These are phyloP conservation scores for Neomonachus schauinslandi DNA, from an alignment of 2,113 vertebrate species.

Conservation along the genomic window DNA sequence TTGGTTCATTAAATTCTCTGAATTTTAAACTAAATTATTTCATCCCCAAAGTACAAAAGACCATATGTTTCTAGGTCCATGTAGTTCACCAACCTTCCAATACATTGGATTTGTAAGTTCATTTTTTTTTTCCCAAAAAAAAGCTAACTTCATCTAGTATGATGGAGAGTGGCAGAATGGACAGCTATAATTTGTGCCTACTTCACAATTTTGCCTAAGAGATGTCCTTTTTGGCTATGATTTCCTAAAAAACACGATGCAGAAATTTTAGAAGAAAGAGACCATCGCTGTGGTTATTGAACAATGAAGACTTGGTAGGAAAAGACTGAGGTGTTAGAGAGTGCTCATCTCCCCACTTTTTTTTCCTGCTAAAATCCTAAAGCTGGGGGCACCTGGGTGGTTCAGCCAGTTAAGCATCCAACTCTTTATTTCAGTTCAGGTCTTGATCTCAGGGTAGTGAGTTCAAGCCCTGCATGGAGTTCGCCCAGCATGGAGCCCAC, in stretches of 20 bases:
- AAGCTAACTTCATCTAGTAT: background rate
- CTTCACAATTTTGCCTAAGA: background rate
- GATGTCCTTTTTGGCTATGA: background rate
- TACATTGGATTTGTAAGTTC: background rate
- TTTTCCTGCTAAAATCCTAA: background rate
- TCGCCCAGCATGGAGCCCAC: background rate
- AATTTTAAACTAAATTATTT: conserved; percentile 12
- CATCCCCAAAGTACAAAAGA: background rate
- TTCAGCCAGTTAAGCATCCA: background rate
- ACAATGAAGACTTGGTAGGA: background rate
- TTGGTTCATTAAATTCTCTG: background rate
- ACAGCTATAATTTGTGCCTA: background rate
- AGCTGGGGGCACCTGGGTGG: background rate
- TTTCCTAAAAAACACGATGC: background rate
- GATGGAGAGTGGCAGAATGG: background rate
- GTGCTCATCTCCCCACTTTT: background rate
- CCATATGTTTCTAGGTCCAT: background rate
- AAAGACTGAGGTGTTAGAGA: background rate
- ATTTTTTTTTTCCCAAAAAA: background rate
- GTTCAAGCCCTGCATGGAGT: background rate
- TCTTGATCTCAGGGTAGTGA: background rate
- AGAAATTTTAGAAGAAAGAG: background rate
- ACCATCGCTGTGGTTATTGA: background rate
- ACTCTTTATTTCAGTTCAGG: background rate
- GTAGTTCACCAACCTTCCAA: background rate